phyloP scores from a whole-genome alignment of 2,888 invertebrate genomes.

The Nomada ruficornis region DNA sequence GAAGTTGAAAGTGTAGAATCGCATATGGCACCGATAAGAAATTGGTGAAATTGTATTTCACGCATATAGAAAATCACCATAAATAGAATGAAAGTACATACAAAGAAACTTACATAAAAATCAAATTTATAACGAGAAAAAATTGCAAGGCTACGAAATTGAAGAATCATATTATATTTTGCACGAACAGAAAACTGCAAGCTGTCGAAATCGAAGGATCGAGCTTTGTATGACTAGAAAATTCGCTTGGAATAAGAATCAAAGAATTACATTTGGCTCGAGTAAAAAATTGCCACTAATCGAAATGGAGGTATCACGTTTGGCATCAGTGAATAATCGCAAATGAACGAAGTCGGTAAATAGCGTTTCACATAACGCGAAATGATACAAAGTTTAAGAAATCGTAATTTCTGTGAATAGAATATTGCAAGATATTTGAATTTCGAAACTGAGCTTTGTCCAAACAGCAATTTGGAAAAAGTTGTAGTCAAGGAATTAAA shows the following conservation, averaged over 20 bases:
- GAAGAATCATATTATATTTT: neutral
- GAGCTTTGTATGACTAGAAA: neutral
- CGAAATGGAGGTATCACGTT: neutral
- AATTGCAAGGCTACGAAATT: conserved; percentile 3
- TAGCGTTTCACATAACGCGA: neutral
- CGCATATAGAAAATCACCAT: neutral
- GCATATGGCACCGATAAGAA: neutral
- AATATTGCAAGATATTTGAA: too few relatives aligned
- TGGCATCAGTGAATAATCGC: neutral
- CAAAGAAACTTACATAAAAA: neutral
- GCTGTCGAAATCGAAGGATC: neutral
- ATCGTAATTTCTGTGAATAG: too few relatives aligned
- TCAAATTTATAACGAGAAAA: neutral
- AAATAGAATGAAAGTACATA: too few relatives aligned
- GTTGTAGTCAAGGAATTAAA: too few relatives aligned
- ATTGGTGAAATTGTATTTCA: too few relatives aligned
- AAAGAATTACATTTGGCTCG: neutral
- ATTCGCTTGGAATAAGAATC: too few relatives aligned
- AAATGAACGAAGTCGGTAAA: neutral
- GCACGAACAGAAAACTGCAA: neutral
- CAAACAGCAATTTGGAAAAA: too few relatives aligned
- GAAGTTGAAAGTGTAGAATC: neutral
- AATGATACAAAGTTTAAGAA: neutral
- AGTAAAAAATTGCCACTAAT: neutral
- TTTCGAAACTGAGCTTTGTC: too few relatives aligned